These are phyloP conservation scores for Rana temporaria DNA, from an alignment of 2,113 vertebrate genomes.

Conservation along the genomic window DNA sequence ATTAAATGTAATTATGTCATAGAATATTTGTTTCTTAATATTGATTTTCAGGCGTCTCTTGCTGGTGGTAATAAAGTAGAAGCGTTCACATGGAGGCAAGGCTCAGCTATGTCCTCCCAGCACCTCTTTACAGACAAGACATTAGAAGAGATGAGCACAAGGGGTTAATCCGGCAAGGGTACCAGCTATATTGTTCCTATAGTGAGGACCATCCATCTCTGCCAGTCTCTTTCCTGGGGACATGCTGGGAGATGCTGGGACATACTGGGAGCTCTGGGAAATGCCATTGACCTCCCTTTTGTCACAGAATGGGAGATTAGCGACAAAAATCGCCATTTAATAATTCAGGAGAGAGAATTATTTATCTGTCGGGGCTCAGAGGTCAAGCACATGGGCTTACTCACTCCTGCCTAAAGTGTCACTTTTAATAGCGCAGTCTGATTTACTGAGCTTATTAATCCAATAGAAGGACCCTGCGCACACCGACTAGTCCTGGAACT, in stretches of 20 bases:
- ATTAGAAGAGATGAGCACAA: neutral
- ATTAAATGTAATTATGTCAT: too few species aligned
- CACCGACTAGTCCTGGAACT: neutral
- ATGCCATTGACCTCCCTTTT: slow-evolving; percentile 44
- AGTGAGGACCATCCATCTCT: slow-evolving; percentile 40
- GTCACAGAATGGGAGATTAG: slow-evolving; percentile 55
- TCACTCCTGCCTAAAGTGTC: slow-evolving; percentile 38
- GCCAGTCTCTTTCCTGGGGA: slow-evolving; percentile 51
- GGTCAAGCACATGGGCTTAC: slow-evolving; percentile 47
- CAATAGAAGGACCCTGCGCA: neutral
- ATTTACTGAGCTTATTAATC: slow-evolving; percentile 55
- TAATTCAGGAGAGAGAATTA: slow-evolving; percentile 56
- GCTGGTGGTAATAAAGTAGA: too few species aligned
- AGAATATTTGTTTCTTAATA: too few species aligned
- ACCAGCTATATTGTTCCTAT: slow-evolving; percentile 1
- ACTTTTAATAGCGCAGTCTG: slow-evolving; percentile 36
- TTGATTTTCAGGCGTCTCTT: too few species aligned
- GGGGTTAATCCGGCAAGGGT: neutral
- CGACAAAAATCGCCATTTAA: slow-evolving; percentile 52
- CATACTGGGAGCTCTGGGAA: slow-evolving; percentile 41
- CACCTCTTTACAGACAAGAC: neutral
- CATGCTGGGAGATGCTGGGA: slow-evolving; percentile 47
- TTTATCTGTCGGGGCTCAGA: slow-evolving; percentile 47
- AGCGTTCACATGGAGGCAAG: too few species aligned
- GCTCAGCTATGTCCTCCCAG: too few species aligned